Percentiles rank a stretch among this genome's conserved stretches.
phyloP scores from a whole-genome alignment of 2,113 vertebrate species.

The Atractosteus spatula region DNA sequence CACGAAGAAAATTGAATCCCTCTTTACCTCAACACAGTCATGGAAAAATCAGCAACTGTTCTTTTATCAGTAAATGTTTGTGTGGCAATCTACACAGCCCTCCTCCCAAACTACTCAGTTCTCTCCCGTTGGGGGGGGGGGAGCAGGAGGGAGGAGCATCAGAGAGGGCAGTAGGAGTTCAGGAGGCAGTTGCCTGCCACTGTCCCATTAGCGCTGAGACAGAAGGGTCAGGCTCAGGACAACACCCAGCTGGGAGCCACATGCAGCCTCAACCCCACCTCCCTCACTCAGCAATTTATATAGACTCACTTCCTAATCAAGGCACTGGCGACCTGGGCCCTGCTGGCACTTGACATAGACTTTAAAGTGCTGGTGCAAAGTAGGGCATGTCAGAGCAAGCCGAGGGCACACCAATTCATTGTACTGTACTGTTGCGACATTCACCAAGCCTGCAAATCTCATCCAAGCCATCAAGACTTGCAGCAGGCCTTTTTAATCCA shows the following conservation, averaged over 20 bases:
- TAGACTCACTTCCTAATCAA: slow-evolving; percentile 41
- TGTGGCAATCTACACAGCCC: slow-evolving; percentile 35
- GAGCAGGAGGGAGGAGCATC: slow-evolving; percentile 37
- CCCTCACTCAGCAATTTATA: slow-evolving; percentile 38
- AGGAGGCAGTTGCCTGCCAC: slow-evolving; percentile 74
- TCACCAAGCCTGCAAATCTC: too few species aligned
- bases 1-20: too few species aligned
- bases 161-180: slow-evolving; percentile 66
- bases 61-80: slow-evolving; percentile 40
- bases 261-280: slow-evolving; percentile 11
- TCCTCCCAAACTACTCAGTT: not conserved
- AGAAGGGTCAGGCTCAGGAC: slow-evolving; percentile 73
- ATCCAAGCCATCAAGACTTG: too few species aligned
- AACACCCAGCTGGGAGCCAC: slow-evolving; percentile 74
- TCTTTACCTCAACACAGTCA: slow-evolving; percentile 32
- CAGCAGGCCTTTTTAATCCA: too few species aligned
- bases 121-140: slow-evolving; percentile 44
- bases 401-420: too few species aligned
- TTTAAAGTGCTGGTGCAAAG: slow-evolving; percentile 18
- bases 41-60: slow-evolving; percentile 46
- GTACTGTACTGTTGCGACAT: too few species aligned
- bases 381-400: too few species aligned
- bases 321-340: slow-evolving; percentile 15
- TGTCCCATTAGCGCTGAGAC: slow-evolving; percentile 77
- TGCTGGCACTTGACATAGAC: not conserved